These are phyloP conservation scores for Charanyca ferruginea DNA, from an alignment of 2,888 invertebrate species.

Conservation along the genomic window DNA sequence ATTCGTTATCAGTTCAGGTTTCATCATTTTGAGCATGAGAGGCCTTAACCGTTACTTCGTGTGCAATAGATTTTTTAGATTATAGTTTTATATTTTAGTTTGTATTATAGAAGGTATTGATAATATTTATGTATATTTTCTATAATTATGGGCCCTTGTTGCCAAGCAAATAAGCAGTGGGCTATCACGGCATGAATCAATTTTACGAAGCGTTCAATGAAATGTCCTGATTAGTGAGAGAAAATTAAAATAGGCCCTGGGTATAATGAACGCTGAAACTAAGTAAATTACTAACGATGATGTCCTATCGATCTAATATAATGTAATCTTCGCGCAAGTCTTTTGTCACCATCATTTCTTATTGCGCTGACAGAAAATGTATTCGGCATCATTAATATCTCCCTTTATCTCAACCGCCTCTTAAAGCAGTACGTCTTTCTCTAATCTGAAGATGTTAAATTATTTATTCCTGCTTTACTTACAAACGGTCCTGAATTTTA, in stretches of 20 bases:
- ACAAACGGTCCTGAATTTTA: constrained; percentile 26
- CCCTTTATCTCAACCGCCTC: constrained; percentile 54
- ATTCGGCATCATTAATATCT: constrained; percentile 70
- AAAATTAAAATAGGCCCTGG: not conserved
- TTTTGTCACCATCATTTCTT: constrained; percentile 61
- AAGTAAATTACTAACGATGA: constrained; percentile 21
- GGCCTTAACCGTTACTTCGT: too few species aligned
- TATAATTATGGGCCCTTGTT: too few species aligned
- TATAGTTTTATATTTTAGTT: too few species aligned
- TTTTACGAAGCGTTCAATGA: not conserved
- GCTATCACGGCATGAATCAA: too few species aligned
- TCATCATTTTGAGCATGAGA: too few species aligned
- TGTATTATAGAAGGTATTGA: too few species aligned
- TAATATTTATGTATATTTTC: too few species aligned
- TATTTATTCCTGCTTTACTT: constrained; percentile 44
- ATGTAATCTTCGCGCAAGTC: constrained; percentile 54
- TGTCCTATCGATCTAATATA: constrained; percentile 30
- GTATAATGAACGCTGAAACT: constrained; percentile 5
- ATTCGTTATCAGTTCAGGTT: too few species aligned
- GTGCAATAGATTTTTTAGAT: too few species aligned
- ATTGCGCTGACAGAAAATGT: constrained; percentile 69
- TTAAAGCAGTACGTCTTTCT: constrained; percentile 41
- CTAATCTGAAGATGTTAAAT: constrained; percentile 49
- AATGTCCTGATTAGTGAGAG: not conserved
- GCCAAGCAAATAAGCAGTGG: too few species aligned